Conservation (phyloP, 2,797 vertebrate genomes). For the Chiloscyllium punctatum region DNA sequence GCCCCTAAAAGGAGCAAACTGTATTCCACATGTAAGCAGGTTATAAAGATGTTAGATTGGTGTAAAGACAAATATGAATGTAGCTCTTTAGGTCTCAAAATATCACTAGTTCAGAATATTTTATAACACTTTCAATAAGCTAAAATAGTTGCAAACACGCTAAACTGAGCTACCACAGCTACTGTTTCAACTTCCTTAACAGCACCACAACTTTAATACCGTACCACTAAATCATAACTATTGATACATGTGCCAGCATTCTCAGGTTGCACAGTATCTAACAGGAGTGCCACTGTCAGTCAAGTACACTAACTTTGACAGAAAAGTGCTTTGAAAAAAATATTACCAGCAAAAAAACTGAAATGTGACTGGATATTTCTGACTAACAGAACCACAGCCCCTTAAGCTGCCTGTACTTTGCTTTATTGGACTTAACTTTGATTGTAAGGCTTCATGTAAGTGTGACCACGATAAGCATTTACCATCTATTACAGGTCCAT, state of each 20-base stretch:
- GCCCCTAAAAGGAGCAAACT: conserved; percentile 29
- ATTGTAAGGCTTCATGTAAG: neutral
- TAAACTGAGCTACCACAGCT: conserved; percentile 23
- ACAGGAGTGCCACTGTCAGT: conserved; percentile 1
- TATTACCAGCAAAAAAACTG: conserved; percentile 27
- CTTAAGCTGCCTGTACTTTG: neutral
- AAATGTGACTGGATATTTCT: conserved; percentile 32
- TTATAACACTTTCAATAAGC: neutral
- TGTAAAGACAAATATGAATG: neutral
- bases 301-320: neutral
- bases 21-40: neutral
- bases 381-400: neutral
- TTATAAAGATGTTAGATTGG: neutral
- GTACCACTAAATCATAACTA: conserved; percentile 22
- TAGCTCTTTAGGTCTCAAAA: neutral
- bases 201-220: conserved; percentile 21
- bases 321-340: conserved; percentile 29
- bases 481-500: neutral
- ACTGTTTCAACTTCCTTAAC: conserved; percentile 24
- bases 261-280: neutral
- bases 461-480: neutral
- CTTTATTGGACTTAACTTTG: neutral
- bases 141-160: conserved; percentile 31
- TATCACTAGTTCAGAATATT: conserved; percentile 5
- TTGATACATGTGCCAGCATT: conserved; percentile 29